Percentiles rank a stretch among this genome's conserved stretches.
phyloP scores from a whole-genome alignment of 2,797 vertebrate species.

The Pseudomugil tenellus region DNA sequence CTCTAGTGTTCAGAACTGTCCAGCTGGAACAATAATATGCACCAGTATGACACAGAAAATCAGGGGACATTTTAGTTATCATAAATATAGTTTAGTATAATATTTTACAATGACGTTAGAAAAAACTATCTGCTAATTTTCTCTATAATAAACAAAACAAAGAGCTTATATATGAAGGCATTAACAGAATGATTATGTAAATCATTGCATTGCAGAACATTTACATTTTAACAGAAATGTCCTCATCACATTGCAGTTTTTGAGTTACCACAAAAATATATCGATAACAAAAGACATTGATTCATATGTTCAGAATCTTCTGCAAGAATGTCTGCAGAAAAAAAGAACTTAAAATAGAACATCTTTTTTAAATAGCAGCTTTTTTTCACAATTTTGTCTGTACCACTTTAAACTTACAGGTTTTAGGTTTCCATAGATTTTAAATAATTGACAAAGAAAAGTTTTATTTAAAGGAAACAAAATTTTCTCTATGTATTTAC shows the following conservation, averaged over 20 bases:
- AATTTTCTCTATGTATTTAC: neutral
- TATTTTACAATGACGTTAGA: neutral
- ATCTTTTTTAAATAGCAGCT: neutral
- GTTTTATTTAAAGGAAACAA: neutral
- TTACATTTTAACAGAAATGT: neutral
- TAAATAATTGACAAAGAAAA: neutral
- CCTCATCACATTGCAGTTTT: neutral
- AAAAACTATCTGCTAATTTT: neutral
- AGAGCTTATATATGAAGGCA: neutral
- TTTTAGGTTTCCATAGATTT: neutral
- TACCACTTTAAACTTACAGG: neutral
- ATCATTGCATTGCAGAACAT: neutral
- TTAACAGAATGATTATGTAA: neutral
- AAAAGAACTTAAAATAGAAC: neutral
- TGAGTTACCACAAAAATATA: neutral
- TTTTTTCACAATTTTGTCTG: neutral
- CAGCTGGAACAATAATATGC: slow-evolving; percentile 17
- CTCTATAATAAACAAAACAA: neutral
- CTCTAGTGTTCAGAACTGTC: slow-evolving; percentile 74
- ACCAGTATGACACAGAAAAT: neutral
- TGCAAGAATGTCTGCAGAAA: neutral
- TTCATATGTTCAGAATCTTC: neutral
- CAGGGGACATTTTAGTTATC: neutral
- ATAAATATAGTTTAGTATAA: neutral
- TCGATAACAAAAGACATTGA: neutral